Base-by-base conservation (phyloP, 2,797 vertebrate species). In the Ceyx erithaca region DNA sequence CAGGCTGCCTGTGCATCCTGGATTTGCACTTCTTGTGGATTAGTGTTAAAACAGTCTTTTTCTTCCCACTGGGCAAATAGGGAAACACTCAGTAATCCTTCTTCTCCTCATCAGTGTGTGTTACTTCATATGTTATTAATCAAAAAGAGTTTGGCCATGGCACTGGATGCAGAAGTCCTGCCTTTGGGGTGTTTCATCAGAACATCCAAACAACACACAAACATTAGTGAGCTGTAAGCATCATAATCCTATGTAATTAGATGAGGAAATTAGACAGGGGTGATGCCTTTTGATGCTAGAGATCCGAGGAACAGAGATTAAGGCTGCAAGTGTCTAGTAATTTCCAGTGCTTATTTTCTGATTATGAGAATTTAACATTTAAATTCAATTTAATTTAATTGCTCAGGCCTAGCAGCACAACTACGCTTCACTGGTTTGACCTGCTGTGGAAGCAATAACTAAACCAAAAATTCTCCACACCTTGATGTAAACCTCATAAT, bases 301-400 rank as follows among this genome's bases (percentile, higher is more conserved):
- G 80, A 91, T 92, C 59, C 88, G 78, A 94, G 64, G 52, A 84
- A 76, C 45, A 70, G 67, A 92, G 80, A 92, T 91, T 92, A 91
- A 76, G 67, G 80, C 28, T 7, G 0, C 37, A 71, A 94, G 51
- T 55, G 14, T 88, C 75, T 84, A 77, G 55, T 86, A 61, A 92
- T 93, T 94, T 94, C 45, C 48, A 89, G 45, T 49, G 45, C 43
- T 88, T 71, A 63, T 52, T 43, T 88, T 92, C 67, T 70, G 88
- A 88, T 94, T 89, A 93, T 16, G 31, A 90, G 68, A 89, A 52
- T 30, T 87, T 85, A 92, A 82, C 71, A 93, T 94, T 94, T 81
- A 4, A 69, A 88, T 89, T 92, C 82, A 21, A 67, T 87, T 87
- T 79, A 16, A 80, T 92, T 88, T 84, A 81, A 84, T 85, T 92